Percentiles rank a stretch among this genome's conserved stretches.
phyloP scores from a whole-genome alignment of 35 echinoderm and acorn worm genomes.

The Eucidaris tribuloides region DNA sequence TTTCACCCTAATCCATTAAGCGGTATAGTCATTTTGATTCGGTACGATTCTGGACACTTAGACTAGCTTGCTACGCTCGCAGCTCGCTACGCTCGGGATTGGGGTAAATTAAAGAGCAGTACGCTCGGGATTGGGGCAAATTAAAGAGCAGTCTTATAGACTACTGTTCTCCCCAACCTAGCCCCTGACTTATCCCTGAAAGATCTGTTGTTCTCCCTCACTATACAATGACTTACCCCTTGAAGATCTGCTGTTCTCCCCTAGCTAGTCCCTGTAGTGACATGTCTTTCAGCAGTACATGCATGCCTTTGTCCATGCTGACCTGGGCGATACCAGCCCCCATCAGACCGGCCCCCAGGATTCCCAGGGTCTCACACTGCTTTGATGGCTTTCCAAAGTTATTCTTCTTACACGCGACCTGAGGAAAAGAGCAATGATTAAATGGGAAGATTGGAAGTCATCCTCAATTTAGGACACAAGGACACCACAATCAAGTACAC shows the following conservation, averaged over 20 bases:
- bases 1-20: too few species aligned
- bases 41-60: too few species aligned
- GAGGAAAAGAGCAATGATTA: too few species aligned
- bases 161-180: too few species aligned
- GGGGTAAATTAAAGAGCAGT: too few species aligned
- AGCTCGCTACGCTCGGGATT: too few species aligned
- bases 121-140: too few species aligned
- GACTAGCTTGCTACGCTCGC: too few species aligned
- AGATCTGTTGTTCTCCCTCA: slow-evolving; percentile 78
- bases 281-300: slow-evolving; percentile 91
- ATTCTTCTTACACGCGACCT: slow-evolving; percentile 97
- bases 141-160: too few species aligned
- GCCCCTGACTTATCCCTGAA: slow-evolving; percentile 51
- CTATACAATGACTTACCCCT: slow-evolving; percentile 89
- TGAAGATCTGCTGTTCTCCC: slow-evolving; percentile 85
- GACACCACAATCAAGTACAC: too few species aligned
- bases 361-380: slow-evolving; percentile 63
- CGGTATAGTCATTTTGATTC: too few species aligned
- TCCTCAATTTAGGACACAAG: too few species aligned
- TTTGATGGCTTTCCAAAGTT: slow-evolving; percentile 76
- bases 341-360: slow-evolving; percentile 96
- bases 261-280: slow-evolving; percentile 68
- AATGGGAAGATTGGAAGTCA: slow-evolving; percentile 56
- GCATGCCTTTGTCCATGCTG: slow-evolving; percentile 89
- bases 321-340: slow-evolving; percentile 91